Evolutionary conservation across 37 sponge, comb jelly and placozoan genomes (phyloP).

Genomic region (Eunapius fragilis): DNA sequence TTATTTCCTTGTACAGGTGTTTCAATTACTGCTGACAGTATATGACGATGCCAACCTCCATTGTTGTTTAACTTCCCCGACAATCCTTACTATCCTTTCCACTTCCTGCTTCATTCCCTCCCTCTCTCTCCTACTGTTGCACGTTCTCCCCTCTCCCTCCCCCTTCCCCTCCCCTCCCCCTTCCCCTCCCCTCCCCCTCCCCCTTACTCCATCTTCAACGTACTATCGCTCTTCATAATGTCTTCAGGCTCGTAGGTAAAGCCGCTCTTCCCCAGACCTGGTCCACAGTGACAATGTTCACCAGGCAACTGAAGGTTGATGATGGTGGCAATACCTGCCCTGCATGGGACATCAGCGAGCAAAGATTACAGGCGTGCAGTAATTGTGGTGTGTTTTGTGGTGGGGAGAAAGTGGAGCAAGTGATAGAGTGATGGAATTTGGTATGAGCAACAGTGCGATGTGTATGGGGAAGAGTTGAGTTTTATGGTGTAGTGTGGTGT

Average conservation of each 20-base stretch:
- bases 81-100: not conserved
- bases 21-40: too few relatives aligned
- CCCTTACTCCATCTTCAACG: conserved; percentile 37
- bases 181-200: conserved; percentile 62
- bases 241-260: conserved; percentile 92
- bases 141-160: conserved; percentile 13
- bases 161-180: conserved; percentile 42
- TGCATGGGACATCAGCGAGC: too few relatives aligned
- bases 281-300: conserved; percentile 95
- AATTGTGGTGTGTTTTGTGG: too few relatives aligned
- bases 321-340: conserved; percentile 80
- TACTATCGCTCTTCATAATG: conserved; percentile 79
- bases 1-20: too few relatives aligned
- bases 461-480: not conserved
- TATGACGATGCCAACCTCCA: too few relatives aligned
- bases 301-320: conserved; percentile 90
- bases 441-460: too few relatives aligned
- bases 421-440: too few relatives aligned
- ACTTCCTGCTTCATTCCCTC: not conserved
- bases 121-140: conserved; percentile 3
- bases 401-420: too few relatives aligned
- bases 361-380: too few relatives aligned
- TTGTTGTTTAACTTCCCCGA: too few relatives aligned
- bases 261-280: conserved; percentile 78
- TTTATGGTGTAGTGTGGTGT: not conserved